Percentiles rank a stretch among this genome's conserved stretches.
Evolutionary conservation across 2,888 invertebrate genomes (phyloP).

Genomic region (Timandra comae): DNA sequence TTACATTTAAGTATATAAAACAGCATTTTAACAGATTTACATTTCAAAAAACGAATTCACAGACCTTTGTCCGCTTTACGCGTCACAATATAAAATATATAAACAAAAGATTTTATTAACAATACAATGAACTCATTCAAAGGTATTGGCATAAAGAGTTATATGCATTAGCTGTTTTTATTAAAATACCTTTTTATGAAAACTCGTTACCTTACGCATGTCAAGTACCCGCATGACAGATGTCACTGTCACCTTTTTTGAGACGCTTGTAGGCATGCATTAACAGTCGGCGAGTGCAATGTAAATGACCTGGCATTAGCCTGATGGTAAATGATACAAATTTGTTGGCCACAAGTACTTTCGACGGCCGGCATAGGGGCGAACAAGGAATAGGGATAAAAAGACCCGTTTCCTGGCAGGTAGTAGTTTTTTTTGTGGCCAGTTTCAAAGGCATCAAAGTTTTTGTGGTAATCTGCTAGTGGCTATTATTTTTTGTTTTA

Average conservation of each 20-base stretch:
- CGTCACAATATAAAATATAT: too few relatives aligned
- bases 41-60: too few relatives aligned
- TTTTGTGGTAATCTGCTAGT: too few relatives aligned
- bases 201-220: constrained; percentile 13
- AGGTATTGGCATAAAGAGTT: neutral
- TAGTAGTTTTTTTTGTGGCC: neutral
- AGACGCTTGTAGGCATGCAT: constrained; percentile 5
- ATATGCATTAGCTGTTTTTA: neutral
- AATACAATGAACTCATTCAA: neutral
- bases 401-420: neutral
- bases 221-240: constrained; percentile 21
- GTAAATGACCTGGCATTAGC: constrained; percentile 20
- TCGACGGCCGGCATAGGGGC: constrained; percentile 1
- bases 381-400: too few relatives aligned
- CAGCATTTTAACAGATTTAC: too few relatives aligned
- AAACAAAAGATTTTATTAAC: too few relatives aligned
- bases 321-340: constrained; percentile 7
- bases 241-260: constrained; percentile 15
- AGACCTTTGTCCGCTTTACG: too few relatives aligned
- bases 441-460: too few relatives aligned
- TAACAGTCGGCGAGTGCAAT: constrained; percentile 14
- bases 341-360: constrained; percentile 17
- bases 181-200: constrained; percentile 5
- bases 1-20: too few relatives aligned
- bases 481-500: too few relatives aligned